Evolutionary conservation across 2,113 vertebrate species (phyloP), one percentile per base, ranked within the genome.

Genomic region (Sialia sialis): DNA sequence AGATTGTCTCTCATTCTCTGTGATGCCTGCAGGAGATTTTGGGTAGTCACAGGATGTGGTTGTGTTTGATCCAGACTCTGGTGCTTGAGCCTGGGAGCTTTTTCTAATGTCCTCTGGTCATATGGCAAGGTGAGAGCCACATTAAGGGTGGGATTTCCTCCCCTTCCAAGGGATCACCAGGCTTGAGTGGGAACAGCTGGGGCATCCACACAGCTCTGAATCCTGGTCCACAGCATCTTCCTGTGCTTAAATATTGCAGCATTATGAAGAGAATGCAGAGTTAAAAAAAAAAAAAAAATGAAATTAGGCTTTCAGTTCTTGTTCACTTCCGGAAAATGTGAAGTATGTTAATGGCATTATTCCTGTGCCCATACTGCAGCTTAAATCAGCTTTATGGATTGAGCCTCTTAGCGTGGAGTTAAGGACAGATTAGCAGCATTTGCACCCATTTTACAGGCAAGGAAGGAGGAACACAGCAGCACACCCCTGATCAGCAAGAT

Each of bases 381-480:
- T 94, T 56, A 78, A 94, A 68, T 87, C 25, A 0, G 87, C 64
- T 93, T 95, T 95, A n/a, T 49, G 76, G 76, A 23, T 30, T 94
- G 90, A 92, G 76, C 85, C 78, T 93, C 86, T 93, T 88, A 91
- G 55, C 3, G 0, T 46, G 48, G 68, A 56, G 68, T 83, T 86
- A 68, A 72, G 56, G 72, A 5, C 5, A 88, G 79, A 91, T 94
- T 74, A 93, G 66, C 49, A 95, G 66, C 81, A 52, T 76, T 4
- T n/a, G 78, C 67, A 34, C 39, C 90, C 94, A 59, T 93, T 97
- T 93, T 55, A 74, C 49, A 89, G 60, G 13, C 52, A 30, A 82
- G 43, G 43, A 76, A 68, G 44, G 56, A 62, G 49, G 79, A 70
- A 8, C 58, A n/a, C 60, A 69, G 90, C 41, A 44, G 41, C 80